Evolutionary conservation across 2,113 vertebrate species (phyloP), one percentile per base, ranked within the genome.

Genomic region (Lycaon pictus): DNA sequence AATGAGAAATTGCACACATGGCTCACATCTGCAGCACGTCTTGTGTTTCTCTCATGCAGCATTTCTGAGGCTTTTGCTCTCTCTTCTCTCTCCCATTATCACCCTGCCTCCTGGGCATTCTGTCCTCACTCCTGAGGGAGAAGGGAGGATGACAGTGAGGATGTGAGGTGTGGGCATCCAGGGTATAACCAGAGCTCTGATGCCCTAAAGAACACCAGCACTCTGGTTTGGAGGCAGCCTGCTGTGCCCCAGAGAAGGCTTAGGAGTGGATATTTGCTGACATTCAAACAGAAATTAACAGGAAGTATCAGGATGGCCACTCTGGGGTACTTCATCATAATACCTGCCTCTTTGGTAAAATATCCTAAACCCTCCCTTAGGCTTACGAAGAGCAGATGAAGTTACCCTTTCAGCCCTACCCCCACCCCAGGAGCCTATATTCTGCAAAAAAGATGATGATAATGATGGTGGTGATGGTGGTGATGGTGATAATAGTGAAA

Each of bases 1-100:
- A 56, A 72, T 87, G 2, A 63, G 85, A 60, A 32, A 12, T 32
- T 58, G 13, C 9, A 35, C 10, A 4, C 13, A 6, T 17, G 74
- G 27, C 16, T 55, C 4, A 5, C 3, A 4, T 27, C 37, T 19
- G 17, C 13, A 13, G 6, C 11, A 51, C 11, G 0, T 5, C 32
- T 37, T 48, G 48, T 58, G 15, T 11, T 87, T 43, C 60, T 35
- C 35, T 60, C n/a, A 65, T 60, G n/a, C 16, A 69, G 65, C 16
- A 29, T 43, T 48, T 23, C 15, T 2, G 27, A 37, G 29, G 5
- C 1, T 2, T 76, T 35, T 43, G 27, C 13, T n/a, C 60, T 37
- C 63, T 58, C 48, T 48, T 32, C 23, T 43, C 77, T 88, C 58
- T 22, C 60, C 32, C 53, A 15, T 1, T 1, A 7, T 15, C 60